Conservation (phyloP, 2,888 invertebrate species). For the Molanna angustata region DNA sequence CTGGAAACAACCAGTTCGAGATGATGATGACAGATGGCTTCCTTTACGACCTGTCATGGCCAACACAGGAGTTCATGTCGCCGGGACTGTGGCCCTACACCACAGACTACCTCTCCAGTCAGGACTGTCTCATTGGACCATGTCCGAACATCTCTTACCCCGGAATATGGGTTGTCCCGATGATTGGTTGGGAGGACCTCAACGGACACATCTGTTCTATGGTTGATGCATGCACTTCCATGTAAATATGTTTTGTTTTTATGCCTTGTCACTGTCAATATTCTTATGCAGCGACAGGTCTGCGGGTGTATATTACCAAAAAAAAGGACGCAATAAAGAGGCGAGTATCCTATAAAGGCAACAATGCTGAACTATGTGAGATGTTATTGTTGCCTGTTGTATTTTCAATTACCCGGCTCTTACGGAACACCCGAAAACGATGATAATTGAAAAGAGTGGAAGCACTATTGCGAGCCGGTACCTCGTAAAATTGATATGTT, state of each 20-base stretch:
- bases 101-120: constrained; percentile 55
- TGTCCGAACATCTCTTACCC: constrained; percentile 59
- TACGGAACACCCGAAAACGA: too few species aligned
- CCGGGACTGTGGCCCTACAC: constrained; percentile 68
- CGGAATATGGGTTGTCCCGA: constrained; percentile 65
- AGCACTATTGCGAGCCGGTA: too few species aligned
- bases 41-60: constrained; percentile 63
- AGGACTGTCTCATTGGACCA: constrained; percentile 53
- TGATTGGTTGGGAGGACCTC: constrained; percentile 55
- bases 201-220: constrained; percentile 53
- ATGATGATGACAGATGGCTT: constrained; percentile 53
- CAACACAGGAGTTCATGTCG: constrained; percentile 44
- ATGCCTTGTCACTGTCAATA: too few species aligned
- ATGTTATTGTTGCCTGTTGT: too few species aligned
- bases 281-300: too few species aligned
- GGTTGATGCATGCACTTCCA: constrained; percentile 52
- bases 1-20: constrained; percentile 57
- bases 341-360: too few species aligned
- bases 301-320: too few species aligned
- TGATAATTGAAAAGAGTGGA: too few species aligned
- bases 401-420: too few species aligned
- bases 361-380: too few species aligned
- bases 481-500: too few species aligned
- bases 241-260: constrained; percentile 48
- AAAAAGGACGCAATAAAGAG: too few species aligned